Base-by-base conservation (phyloP, 2,888 invertebrate genomes). In the Pyrrhia umbra region DNA sequence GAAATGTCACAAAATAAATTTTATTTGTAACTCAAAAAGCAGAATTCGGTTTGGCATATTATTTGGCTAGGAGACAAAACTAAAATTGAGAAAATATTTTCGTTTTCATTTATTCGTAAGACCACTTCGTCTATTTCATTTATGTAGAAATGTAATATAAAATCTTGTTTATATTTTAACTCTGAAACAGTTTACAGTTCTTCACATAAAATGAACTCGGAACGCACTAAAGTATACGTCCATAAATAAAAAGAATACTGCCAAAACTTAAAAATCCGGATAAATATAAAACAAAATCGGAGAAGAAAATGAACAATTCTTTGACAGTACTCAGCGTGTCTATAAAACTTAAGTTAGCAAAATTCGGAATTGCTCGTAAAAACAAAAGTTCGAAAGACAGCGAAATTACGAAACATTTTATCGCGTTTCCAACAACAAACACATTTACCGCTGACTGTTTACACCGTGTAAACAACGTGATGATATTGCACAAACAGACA, bases 381-480 rank as follows among this genome's bases (percentile, higher is more conserved):
- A 72, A 58, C 54, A 55, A 34, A 72, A 77, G 58, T 77, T 73
- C 21, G 42, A 55, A 73, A 58, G 54, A 65, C 57, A 51, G 50
- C 27, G 4, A 74, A 73, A 76, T 80, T 25, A 77, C 58, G 51
- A 77, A 72, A 72, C 68, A 77, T 73, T 85, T 80, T 72, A 77
- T 70, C 71, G 66, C 45, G 46, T 69, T 78, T 70, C 75, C 67
- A 66, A 58, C 60, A 74, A 74, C 76, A 85, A 84, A 84, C 78
- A 85, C 83, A 84, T 84, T 85, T 81, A 71, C 70, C 75, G 70
- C 74, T 81, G 79, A 81, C 81, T 83, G 83, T 78, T 81, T 55
- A 62, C 67, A 50, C 67, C 68, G 59, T 62, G 80, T 75, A 77
- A 82, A 84, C 80, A 82, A 63, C 66, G 71, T 72, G 72, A 83